Evolutionary conservation across 2,797 vertebrate genomes (phyloP).

Genomic region (Margarornis squamiger): DNA sequence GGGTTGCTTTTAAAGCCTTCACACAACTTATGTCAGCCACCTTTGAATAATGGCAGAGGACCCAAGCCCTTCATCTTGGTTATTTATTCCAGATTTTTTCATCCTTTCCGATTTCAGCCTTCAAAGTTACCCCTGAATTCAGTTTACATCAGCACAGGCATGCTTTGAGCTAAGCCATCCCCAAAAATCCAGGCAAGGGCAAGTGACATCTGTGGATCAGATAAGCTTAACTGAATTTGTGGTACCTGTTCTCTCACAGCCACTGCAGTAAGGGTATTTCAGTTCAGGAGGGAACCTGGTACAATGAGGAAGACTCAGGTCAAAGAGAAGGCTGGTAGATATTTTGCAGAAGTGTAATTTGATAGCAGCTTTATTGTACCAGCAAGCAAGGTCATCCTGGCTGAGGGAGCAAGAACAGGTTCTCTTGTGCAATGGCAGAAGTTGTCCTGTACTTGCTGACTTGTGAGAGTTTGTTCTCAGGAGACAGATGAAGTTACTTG

Average conservation of each 20-base stretch:
- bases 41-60: background rate
- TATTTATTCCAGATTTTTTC: background rate
- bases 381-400: background rate
- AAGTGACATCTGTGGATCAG: background rate
- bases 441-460: background rate
- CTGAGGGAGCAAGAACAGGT: background rate
- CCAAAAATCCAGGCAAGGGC: background rate
- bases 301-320: background rate
- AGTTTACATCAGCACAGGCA: background rate
- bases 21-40: background rate
- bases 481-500: background rate
- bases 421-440: background rate
- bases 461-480: background rate
- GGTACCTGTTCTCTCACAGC: background rate
- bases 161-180: background rate
- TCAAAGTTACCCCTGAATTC: background rate
- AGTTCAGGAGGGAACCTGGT: background rate
- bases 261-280: background rate
- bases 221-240: background rate
- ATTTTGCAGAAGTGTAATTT: background rate
- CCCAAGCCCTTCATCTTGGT: background rate
- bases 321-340: background rate
- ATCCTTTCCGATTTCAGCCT: background rate
- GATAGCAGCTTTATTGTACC: background rate
- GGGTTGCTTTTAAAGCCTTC: background rate